A percentile compares a stretch with the other conserved stretches of the same genome.
phyloP scores from a whole-genome alignment of 2,888 invertebrate species.

The Stegophylla sp. region DNA sequence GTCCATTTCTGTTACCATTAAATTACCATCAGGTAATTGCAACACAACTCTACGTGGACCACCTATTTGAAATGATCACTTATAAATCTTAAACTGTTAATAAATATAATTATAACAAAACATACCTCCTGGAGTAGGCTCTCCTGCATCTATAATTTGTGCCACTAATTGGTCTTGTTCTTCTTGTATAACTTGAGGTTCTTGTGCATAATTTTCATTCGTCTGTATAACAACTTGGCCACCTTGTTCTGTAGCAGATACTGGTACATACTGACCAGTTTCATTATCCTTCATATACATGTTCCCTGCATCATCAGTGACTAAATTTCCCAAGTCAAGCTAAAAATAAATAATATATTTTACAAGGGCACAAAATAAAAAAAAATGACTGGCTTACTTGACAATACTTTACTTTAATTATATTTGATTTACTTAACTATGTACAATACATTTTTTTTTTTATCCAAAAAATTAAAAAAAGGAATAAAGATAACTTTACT shows the following conservation, averaged over 20 bases:
- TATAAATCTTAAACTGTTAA: not conserved
- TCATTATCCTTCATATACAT: constrained; percentile 57
- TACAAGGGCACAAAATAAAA: not conserved
- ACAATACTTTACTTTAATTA: too few relatives aligned
- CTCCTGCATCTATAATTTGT: constrained; percentile 83
- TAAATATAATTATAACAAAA: constrained; percentile 49
- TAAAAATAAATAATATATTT: not conserved
- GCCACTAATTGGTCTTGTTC: constrained; percentile 78
- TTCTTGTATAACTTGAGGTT: constrained; percentile 62
- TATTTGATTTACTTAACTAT: too few relatives aligned
- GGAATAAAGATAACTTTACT: too few relatives aligned
- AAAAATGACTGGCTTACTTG: too few relatives aligned
- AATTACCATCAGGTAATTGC: constrained; percentile 82
- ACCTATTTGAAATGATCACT: constrained; percentile 65
- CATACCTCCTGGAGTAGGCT: constrained; percentile 78
- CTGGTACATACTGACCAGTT: constrained; percentile 56
- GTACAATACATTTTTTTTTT: too few relatives aligned
- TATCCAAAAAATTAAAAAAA: too few relatives aligned
- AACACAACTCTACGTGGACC: constrained; percentile 83
- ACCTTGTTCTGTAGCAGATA: constrained; percentile 54
- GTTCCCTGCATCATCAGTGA: constrained; percentile 51
- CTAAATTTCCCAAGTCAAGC: constrained; percentile 50
- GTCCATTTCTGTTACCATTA: constrained; percentile 86
- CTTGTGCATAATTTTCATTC: constrained; percentile 40
- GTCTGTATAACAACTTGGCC: constrained; percentile 52